Conservation (phyloP, 2,888 invertebrate species). For the Eueremaeus valkanovi region DNA sequence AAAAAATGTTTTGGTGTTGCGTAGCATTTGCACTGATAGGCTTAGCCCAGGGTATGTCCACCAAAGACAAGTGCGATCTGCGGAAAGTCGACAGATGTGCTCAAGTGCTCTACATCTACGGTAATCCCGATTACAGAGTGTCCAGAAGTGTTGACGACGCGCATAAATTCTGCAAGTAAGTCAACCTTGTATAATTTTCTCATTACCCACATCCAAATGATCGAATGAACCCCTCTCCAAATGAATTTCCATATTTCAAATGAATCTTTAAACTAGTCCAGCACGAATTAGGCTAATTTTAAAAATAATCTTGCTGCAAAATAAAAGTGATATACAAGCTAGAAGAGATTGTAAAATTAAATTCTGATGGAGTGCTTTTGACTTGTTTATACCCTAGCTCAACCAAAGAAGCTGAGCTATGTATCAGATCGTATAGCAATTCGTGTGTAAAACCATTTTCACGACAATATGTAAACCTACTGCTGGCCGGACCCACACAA, state of each 20-base stretch:
- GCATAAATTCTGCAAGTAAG: slow-evolving; percentile 42
- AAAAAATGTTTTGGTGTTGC: slow-evolving; percentile 11
- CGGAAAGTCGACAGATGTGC: slow-evolving; percentile 40
- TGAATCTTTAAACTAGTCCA: not conserved
- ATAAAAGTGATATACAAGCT: no score
- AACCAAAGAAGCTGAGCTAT: slow-evolving; percentile 39
- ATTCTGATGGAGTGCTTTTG: no score
- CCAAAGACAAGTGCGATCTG: slow-evolving; percentile 40
- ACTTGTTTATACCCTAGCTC: slow-evolving; percentile 21
- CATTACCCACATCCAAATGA: not conserved
- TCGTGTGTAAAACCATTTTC: slow-evolving; percentile 42
- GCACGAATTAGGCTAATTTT: not conserved
- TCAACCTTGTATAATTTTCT: not conserved
- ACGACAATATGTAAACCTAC: slow-evolving; percentile 40
- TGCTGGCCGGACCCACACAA: slow-evolving; percentile 40
- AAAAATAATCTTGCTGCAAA: not conserved
- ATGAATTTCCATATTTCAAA: not conserved
- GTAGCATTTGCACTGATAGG: not conserved
- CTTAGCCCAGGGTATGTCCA: slow-evolving; percentile 13
- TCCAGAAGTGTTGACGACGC: slow-evolving; percentile 34
- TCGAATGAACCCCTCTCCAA: not conserved
- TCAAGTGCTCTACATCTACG: slow-evolving; percentile 39
- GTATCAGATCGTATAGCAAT: slow-evolving; percentile 37
- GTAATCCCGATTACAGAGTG: slow-evolving; percentile 37
- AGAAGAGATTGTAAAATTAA: no score